Conservation (phyloP, 2,888 invertebrate species). For the Sinopyrophorus schimmeli region DNA sequence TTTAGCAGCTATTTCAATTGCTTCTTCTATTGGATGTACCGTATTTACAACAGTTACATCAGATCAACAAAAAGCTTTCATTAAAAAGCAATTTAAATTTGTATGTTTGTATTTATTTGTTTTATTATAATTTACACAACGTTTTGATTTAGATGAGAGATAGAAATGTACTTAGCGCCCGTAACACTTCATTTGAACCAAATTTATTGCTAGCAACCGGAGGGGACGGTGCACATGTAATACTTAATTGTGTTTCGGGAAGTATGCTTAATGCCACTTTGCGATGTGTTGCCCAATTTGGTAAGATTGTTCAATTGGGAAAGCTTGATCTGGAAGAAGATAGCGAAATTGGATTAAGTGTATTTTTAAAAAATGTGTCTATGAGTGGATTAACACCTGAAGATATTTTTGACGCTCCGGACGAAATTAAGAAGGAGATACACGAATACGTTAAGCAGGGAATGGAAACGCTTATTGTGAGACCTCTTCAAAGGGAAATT, state of each 20-base stretch:
- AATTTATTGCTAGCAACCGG: slow-evolving; percentile 79
- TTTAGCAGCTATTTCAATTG: slow-evolving; percentile 71
- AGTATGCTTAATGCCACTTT: slow-evolving; percentile 79
- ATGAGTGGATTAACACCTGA: slow-evolving; percentile 80
- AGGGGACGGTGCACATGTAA: slow-evolving; percentile 87
- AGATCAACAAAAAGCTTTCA: slow-evolving; percentile 45
- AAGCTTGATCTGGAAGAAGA: slow-evolving; percentile 78
- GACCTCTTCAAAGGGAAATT: slow-evolving; percentile 67
- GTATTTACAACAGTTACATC: slow-evolving; percentile 67
- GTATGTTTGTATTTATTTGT: slow-evolving; percentile 41
- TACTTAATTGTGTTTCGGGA: slow-evolving; percentile 88
- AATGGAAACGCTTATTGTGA: slow-evolving; percentile 65
- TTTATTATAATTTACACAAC: background rate
- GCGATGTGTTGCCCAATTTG: slow-evolving; percentile 62
- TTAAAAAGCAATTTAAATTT: slow-evolving; percentile 46
- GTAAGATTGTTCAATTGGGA: slow-evolving; percentile 83
- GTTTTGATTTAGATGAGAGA: slow-evolving; percentile 43
- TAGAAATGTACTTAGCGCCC: slow-evolving; percentile 45
- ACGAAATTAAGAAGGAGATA: slow-evolving; percentile 61
- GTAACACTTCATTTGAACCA: slow-evolving; percentile 78
- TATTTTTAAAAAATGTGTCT: slow-evolving; percentile 75
- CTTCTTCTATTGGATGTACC: slow-evolving; percentile 61
- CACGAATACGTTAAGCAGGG: slow-evolving; percentile 64
- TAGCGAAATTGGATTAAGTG: slow-evolving; percentile 69
- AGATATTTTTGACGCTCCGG: slow-evolving; percentile 61